phyloP scores from a whole-genome alignment of 2,888 invertebrate species.

The Caradrina clavipalpis region DNA sequence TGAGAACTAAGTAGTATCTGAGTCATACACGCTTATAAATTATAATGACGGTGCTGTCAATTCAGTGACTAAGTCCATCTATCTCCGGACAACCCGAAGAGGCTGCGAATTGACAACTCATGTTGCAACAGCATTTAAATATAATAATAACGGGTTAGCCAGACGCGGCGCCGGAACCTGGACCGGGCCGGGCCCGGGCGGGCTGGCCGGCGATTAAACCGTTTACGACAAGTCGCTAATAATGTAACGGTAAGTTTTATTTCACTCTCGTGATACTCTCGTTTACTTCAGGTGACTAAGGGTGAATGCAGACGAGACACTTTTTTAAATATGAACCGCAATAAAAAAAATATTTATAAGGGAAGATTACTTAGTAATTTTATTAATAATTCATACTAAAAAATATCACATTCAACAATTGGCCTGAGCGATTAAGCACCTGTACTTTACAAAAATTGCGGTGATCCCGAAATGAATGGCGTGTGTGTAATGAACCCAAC shows the following conservation, averaged over 20 bases:
- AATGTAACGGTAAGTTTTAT: slow-evolving; percentile 55
- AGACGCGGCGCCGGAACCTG: not conserved
- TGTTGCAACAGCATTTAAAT: slow-evolving; percentile 3
- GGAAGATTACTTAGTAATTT: not conserved
- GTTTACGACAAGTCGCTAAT: slow-evolving; percentile 35
- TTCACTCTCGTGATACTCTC: slow-evolving; percentile 15
- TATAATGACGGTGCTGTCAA: slow-evolving; percentile 28
- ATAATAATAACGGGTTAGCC: slow-evolving; percentile 13
- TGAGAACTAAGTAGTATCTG: not conserved
- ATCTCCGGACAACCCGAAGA: not conserved
- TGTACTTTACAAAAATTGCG: not conserved
- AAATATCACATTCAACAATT: not conserved
- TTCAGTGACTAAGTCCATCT: slow-evolving; percentile 10
- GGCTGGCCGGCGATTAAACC: slow-evolving; percentile 5
- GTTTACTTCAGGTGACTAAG: slow-evolving; percentile 8
- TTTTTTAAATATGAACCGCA: not conserved
- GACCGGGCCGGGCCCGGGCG: not conserved
- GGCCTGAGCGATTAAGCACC: not conserved
- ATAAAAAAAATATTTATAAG: not conserved
- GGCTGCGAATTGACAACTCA: slow-evolving; percentile 13
- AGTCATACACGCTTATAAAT: slow-evolving; percentile 16
- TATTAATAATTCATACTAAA: too few relatives aligned
- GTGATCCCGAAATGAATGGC: not conserved
- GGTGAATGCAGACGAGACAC: slow-evolving; percentile 6
- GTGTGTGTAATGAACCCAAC: slow-evolving; percentile 5